phyloP scores from a whole-genome alignment of 37 sponge, comb jelly and placozoan species.

The Crambe crambe region DNA sequence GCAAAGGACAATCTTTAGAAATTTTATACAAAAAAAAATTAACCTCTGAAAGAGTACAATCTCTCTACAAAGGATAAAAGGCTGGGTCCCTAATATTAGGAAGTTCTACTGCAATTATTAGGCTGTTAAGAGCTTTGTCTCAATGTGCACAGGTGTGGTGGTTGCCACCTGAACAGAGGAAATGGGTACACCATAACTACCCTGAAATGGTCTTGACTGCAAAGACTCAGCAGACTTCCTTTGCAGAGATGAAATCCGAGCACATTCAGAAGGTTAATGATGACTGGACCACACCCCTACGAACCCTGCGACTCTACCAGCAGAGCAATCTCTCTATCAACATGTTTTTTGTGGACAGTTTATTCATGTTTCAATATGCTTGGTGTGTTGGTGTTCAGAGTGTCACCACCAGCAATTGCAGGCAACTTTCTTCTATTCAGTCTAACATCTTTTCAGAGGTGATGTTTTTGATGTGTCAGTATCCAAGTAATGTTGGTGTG shows the following conservation, averaged over 20 bases:
- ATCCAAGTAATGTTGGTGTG: too few relatives aligned
- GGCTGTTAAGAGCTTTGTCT: too few relatives aligned
- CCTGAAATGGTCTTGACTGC: conserved; percentile 41
- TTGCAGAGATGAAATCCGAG: conserved; percentile 31
- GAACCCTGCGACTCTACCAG: conserved; percentile 32
- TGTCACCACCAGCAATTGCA: conserved; percentile 64
- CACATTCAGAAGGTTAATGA: conserved; percentile 48
- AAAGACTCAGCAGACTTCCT: conserved; percentile 38
- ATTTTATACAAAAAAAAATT: too few relatives aligned
- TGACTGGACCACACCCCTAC: conserved; percentile 42
- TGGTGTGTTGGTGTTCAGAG: conserved; percentile 62
- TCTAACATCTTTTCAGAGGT: conserved; percentile 33
- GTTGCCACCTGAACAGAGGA: conserved; percentile 20
- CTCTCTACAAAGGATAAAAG: too few relatives aligned
- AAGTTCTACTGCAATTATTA: too few relatives aligned
- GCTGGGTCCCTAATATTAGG: too few relatives aligned
- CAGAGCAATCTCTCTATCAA: conserved; percentile 33
- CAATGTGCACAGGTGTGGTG: conserved; percentile 83
- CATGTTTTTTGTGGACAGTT: conserved; percentile 56
- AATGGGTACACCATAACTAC: conserved; percentile 2
- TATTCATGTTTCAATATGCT: conserved; percentile 39
- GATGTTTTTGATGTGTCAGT: too few relatives aligned
- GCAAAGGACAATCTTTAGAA: too few relatives aligned
- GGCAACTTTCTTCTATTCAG: conserved; percentile 3
- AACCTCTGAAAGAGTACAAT: too few relatives aligned